Conservation (phyloP, 2,797 vertebrate genomes). For the Alosa sapidissima region DNA sequence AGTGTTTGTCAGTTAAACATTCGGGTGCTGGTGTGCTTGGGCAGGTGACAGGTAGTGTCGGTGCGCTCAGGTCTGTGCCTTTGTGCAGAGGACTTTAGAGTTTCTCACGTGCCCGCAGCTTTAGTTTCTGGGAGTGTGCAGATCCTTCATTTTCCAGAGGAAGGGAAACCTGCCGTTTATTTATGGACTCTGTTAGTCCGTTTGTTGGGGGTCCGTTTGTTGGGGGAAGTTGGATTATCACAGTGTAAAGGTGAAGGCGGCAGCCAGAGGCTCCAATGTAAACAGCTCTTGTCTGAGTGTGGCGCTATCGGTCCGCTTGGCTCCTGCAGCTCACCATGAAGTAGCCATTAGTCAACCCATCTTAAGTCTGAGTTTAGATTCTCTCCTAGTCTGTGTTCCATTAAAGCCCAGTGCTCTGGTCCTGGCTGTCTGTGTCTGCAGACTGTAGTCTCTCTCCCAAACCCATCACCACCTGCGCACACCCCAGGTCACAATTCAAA, state of each 20-base stretch:
- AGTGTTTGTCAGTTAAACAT: too few relatives aligned
- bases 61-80: too few relatives aligned
- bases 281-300: background rate
- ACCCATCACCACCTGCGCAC: background rate
- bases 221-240: background rate
- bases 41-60: too few relatives aligned
- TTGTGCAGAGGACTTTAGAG: background rate
- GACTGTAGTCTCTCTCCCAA: background rate
- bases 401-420: background rate
- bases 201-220: background rate
- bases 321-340: background rate
- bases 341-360: background rate
- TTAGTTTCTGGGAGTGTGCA: background rate
- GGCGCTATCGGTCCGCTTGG: background rate
- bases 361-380: background rate
- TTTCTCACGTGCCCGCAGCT: too few relatives aligned
- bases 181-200: background rate
- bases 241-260: background rate
- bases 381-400: background rate
- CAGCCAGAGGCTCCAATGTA: background rate
- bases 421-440: slow-evolving; percentile 16
- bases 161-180: background rate
- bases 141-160: background rate
- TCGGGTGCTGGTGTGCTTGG: too few relatives aligned
- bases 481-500: slow-evolving; percentile 26